These are phyloP conservation scores for Tenualosa ilisha DNA, from an alignment of 2,797 vertebrate genomes.

Conservation along the genomic window DNA sequence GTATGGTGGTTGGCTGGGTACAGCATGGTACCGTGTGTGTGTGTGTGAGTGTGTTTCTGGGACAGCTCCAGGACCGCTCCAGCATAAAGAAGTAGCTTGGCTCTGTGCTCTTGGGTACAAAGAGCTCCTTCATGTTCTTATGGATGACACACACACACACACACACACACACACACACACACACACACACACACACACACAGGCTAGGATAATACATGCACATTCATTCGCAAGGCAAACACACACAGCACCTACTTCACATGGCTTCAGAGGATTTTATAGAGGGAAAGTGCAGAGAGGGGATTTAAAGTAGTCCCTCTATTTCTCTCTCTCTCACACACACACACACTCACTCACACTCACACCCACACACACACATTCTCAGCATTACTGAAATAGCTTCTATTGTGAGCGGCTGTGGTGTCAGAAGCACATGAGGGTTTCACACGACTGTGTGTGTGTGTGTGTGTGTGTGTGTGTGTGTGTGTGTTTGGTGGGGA, in stretches of 20 bases:
- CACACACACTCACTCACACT: constrained; percentile 30
- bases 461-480: not conserved
- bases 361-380: constrained; percentile 56
- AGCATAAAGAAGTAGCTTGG: constrained; percentile 39
- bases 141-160: constrained; percentile 2
- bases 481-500: no score
- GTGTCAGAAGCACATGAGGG: constrained; percentile 10
- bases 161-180: constrained; percentile 1
- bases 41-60: not conserved
- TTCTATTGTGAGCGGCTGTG: constrained; percentile 45
- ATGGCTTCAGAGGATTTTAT: not conserved
- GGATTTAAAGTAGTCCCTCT: not conserved
- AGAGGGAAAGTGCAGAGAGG: not conserved
- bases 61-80: not conserved
- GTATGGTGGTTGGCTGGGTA: constrained; percentile 36
- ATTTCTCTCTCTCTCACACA: constrained; percentile 2
- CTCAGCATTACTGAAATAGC: constrained; percentile 67
- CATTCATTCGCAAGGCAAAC: no score
- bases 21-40: constrained; percentile 48
- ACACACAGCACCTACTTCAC: not conserved
- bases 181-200: constrained; percentile 29
- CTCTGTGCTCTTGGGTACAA: constrained; percentile 35
- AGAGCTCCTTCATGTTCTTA: constrained; percentile 46
- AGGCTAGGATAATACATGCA: no score
- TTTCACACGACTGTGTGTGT: not conserved